Percentiles rank a stretch among this genome's conserved stretches.
phyloP scores from a whole-genome alignment of 2,797 vertebrate species.

The Dallia pectoralis region DNA sequence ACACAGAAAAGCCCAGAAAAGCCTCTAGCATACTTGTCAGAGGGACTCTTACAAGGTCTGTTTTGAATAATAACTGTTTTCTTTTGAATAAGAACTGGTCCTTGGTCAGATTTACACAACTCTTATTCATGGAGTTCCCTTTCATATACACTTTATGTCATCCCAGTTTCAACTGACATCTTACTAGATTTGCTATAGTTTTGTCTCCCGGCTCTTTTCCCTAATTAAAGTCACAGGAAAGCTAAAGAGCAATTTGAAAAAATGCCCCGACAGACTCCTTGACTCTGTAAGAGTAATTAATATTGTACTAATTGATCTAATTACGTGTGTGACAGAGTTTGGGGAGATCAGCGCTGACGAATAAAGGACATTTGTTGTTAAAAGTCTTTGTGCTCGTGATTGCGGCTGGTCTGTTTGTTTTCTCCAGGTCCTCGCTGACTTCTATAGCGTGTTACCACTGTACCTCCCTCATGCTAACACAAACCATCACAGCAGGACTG shows the following conservation, averaged over 20 bases:
- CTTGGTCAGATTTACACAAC: conserved; percentile 6
- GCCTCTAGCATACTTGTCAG: conserved; percentile 24
- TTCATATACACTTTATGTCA: conserved; percentile 33
- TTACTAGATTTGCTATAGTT: neutral
- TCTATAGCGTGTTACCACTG: too few relatives aligned
- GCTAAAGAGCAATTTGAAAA: neutral
- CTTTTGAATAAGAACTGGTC: conserved; percentile 55
- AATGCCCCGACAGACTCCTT: too few relatives aligned
- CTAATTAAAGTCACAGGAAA: neutral
- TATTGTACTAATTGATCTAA: neutral
- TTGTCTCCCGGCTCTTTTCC: neutral
- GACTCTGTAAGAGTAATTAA: neutral
- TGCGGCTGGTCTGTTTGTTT: too few relatives aligned
- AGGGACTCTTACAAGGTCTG: conserved; percentile 30
- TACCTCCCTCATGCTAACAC: too few relatives aligned
- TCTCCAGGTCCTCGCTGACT: too few relatives aligned
- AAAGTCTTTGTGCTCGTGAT: neutral
- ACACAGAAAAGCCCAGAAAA: conserved; percentile 24
- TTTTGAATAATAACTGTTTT: conserved; percentile 48
- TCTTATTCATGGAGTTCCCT: neutral
- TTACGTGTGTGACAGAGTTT: neutral
- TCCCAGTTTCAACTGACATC: conserved; percentile 38
- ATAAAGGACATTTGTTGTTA: neutral
- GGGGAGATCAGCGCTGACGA: neutral
- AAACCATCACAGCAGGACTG: too few relatives aligned